Conservation (phyloP, 2,113 vertebrate genomes). For the Actenoides hombroni region DNA sequence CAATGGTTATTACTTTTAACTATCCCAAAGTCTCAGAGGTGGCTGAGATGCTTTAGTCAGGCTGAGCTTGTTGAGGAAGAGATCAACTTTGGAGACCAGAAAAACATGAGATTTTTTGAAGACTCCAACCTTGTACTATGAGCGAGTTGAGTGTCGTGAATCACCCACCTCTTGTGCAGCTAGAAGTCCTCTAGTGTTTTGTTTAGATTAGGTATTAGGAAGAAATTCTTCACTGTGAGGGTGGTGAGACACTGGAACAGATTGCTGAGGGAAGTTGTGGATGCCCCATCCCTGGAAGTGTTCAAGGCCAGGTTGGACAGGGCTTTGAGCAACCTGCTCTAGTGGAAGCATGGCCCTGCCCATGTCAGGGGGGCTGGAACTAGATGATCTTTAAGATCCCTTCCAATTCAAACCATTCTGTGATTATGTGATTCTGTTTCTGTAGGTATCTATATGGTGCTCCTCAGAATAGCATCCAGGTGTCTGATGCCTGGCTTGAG, state of each 20-base stretch:
- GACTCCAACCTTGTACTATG: neutral
- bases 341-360: neutral
- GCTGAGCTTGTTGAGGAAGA: neutral
- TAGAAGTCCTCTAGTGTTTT: neutral
- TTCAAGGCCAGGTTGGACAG: neutral
- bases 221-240: neutral
- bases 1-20: neutral
- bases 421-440: neutral
- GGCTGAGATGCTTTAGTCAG: neutral
- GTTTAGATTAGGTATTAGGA: neutral
- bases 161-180: neutral
- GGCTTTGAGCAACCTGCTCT: neutral
- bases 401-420: neutral
- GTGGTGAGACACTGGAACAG: neutral
- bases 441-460: neutral
- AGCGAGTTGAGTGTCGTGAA: fast-evolving
- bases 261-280: neutral
- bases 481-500: neutral
- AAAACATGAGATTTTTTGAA: neutral
- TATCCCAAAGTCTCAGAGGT: neutral
- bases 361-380: neutral
- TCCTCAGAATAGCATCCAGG: neutral
- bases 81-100: neutral
- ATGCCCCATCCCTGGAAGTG: neutral
- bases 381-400: neutral